Evolutionary conservation across 2,888 invertebrate species (phyloP).

Genomic region (Sminthurinus aureus): DNA sequence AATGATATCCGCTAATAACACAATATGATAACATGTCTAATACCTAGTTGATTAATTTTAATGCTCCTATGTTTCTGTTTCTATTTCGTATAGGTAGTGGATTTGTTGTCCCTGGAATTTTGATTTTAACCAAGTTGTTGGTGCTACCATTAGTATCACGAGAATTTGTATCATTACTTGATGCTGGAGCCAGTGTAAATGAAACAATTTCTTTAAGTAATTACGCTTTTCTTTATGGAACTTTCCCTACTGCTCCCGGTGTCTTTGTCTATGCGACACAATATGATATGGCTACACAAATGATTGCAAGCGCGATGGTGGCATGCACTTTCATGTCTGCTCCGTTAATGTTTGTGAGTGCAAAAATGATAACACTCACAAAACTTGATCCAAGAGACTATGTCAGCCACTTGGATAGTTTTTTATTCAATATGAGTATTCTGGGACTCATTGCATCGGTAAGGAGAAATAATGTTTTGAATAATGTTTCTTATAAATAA

Average conservation of each 20-base stretch:
- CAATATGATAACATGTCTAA: too few relatives aligned
- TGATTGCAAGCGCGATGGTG: constrained; percentile 85
- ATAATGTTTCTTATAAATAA: not conserved
- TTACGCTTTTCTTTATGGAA: constrained; percentile 94
- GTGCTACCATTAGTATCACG: constrained; percentile 85
- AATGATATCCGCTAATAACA: too few relatives aligned
- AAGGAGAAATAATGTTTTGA: constrained; percentile 55
- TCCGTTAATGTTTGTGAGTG: constrained; percentile 93
- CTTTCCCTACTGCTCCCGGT: constrained; percentile 95
- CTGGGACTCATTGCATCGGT: constrained; percentile 77
- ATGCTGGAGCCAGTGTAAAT: constrained; percentile 71
- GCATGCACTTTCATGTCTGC: constrained; percentile 93
- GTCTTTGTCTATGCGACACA: constrained; percentile 92
- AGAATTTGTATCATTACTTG: constrained; percentile 78
- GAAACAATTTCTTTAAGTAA: constrained; percentile 85
- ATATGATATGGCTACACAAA: constrained; percentile 84
- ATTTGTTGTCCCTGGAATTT: constrained; percentile 81
- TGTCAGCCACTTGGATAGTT: constrained; percentile 76
- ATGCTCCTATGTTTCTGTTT: too few relatives aligned
- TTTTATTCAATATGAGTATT: constrained; percentile 85
- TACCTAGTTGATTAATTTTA: too few relatives aligned
- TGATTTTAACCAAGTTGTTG: constrained; percentile 89
- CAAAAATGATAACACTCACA: constrained; percentile 82
- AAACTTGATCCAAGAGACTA: constrained; percentile 76
- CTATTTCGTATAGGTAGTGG: constrained; percentile 69